Conservation (phyloP, 2,797 vertebrate genomes). For the Ctenosaura bakeri region DNA sequence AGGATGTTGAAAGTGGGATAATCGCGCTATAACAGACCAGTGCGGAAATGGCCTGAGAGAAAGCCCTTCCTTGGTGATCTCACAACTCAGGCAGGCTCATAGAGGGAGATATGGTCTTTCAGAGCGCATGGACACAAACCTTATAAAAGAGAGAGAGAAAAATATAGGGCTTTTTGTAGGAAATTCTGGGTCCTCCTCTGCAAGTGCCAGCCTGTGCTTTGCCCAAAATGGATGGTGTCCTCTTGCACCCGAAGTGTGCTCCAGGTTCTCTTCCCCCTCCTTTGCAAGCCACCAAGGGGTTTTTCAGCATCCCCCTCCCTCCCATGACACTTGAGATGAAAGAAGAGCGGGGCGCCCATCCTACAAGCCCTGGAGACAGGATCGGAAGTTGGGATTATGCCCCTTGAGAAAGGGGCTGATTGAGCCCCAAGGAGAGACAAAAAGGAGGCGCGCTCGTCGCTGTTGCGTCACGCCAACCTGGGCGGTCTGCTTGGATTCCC, state of each 20-base stretch:
- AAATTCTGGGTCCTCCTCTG: background rate
- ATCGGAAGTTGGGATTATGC: background rate
- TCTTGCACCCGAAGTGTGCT: background rate
- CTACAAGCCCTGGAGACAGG: background rate
- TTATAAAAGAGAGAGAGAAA: too few relatives aligned
- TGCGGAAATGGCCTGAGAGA: too few relatives aligned
- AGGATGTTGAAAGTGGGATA: too few relatives aligned
- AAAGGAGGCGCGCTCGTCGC: background rate
- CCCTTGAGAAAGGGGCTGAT: background rate
- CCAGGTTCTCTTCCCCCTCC: background rate
- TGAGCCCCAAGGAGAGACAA: background rate
- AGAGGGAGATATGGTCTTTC: too few relatives aligned
- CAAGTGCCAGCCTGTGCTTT: too few relatives aligned
- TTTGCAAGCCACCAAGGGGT: background rate
- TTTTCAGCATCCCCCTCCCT: too few relatives aligned
- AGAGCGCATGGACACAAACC: too few relatives aligned
- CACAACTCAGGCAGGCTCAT: too few relatives aligned
- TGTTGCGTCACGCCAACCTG: background rate
- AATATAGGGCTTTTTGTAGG: background rate
- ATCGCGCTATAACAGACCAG: too few relatives aligned
- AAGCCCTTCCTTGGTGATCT: too few relatives aligned
- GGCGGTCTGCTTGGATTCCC: background rate
- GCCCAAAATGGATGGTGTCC: background rate
- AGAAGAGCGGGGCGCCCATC: background rate
- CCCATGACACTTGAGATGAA: background rate